Evolutionary conservation across 2,888 invertebrate species (phyloP).

Genomic region (Griposia aprilina): DNA sequence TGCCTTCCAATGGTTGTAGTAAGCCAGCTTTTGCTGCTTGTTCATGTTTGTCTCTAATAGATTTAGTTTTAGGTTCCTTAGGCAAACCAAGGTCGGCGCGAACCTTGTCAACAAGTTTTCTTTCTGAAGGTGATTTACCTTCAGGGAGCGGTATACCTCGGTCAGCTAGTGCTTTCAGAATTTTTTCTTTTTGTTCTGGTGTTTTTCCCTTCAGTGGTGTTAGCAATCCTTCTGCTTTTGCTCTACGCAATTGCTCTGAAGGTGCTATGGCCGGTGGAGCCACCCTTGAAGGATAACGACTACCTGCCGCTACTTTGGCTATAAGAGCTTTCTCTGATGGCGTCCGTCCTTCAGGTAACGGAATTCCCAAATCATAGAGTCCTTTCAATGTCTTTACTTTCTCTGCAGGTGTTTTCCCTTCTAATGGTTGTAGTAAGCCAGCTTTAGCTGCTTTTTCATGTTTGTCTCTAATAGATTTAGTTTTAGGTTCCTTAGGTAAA

Average conservation of each 20-base stretch:
- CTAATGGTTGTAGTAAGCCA: conserved; percentile 61
- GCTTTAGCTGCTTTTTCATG: conserved; percentile 61
- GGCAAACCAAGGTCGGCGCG: conserved; percentile 61
- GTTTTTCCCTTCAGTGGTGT: conserved; percentile 57
- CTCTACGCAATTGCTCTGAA: conserved; percentile 15
- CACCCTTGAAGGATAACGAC: not conserved
- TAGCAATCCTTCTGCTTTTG: conserved; percentile 13
- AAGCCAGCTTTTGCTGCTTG: not conserved
- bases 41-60: conserved; percentile 42
- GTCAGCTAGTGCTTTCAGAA: conserved; percentile 9
- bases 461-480: conserved; percentile 42
- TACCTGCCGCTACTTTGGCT: conserved; percentile 6
- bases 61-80: conserved; percentile 49
- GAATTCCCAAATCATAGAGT: conserved; percentile 60
- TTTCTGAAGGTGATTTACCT: conserved; percentile 65
- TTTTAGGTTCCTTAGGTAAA: conserved; percentile 58
- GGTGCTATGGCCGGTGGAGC: not conserved
- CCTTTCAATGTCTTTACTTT: conserved; percentile 64
- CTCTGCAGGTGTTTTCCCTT: conserved; percentile 61
- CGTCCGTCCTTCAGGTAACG: conserved; percentile 70
- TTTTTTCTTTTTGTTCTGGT: conserved; percentile 18
- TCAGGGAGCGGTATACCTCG: conserved; percentile 48
- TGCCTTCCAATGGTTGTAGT: conserved; percentile 49
- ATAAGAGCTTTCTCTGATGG: conserved; percentile 62
- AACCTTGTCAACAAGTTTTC: conserved; percentile 49